Base-by-base conservation (phyloP, 2,797 vertebrate genomes). In the Denticeps clupeoides region DNA sequence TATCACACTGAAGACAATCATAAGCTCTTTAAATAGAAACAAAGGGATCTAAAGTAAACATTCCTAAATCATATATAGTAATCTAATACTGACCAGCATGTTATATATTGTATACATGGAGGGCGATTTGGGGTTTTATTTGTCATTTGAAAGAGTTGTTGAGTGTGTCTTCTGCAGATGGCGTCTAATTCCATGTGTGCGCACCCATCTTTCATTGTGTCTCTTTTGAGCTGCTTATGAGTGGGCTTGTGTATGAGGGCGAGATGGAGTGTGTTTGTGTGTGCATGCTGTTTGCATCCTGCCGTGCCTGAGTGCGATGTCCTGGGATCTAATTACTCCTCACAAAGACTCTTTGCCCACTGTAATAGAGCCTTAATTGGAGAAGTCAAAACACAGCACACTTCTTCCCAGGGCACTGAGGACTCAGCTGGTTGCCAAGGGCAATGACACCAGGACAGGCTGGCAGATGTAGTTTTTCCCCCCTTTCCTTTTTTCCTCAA, bases 391-490 rank as follows among this genome's bases (percentile, higher is more conserved):
- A 61, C 48, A 51, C 54, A 51, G 18, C 40, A 15, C 46, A 33
- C 23, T 56, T 28, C 48, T 45, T 58, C 48, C 1, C 7, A 13
- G 31, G 45, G 46, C 62, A 64, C n/a, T 49, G 53, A 45, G 60
- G 56, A 46, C 56, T 68, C 58, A 63, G 58, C 59, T 62, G 63
- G 67, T 48, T 62, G 63, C 63, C 62, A 55, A 59, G 32, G 58
- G 37, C 41, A 19, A 52, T 25, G 52, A 55, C 56, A 69, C 55
- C 49, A 51, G 56, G 41, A 35, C 43, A 41, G 19, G 16, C 45
- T 41, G 49, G 11, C 53, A 48, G 45, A 60, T 49, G 41, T 45
- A 27, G n/a, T n/a, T n/a, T n/a, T n/a, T n/a, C n/a, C n/a, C n/a
- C n/a, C 23, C 22, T 41, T 32, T 43, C 18, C 35, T 12, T 29